Conservation (phyloP, 2,113 vertebrate species). For the Austrofundulus limnaeus region DNA sequence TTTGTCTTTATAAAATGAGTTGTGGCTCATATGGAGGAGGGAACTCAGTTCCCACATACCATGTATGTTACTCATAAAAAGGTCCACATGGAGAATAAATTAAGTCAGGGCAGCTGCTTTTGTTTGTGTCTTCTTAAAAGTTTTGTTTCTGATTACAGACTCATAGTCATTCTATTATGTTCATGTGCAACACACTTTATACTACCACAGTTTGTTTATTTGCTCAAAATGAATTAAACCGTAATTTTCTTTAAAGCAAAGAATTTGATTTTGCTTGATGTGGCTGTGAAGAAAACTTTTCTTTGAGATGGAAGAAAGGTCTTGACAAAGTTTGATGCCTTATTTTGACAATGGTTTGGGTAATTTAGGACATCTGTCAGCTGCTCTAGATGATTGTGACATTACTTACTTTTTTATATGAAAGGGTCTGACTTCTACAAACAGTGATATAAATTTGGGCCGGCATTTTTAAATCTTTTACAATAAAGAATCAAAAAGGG, state of each 20-base stretch:
- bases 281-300: not conserved
- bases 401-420: no score
- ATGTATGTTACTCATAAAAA: no score
- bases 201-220: not conserved
- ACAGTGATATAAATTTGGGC: no score
- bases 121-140: not conserved
- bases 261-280: not conserved
- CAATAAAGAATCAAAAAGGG: no score
- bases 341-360: not conserved
- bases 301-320: not conserved
- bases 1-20: no score
- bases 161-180: not conserved
- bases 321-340: not conserved
- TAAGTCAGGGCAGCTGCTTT: not conserved
- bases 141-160: not conserved
- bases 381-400: no score
- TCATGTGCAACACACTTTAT: no score
- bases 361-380: not conserved
- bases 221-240: not conserved
- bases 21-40: no score
- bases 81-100: no score
- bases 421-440: no score
- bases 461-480: no score
- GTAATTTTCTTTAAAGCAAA: not conserved
- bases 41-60: no score